A percentile compares a stretch with the other conserved stretches of the same genome.
phyloP scores from a whole-genome alignment of 2,113 vertebrate species.

The Ovis canadensis region DNA sequence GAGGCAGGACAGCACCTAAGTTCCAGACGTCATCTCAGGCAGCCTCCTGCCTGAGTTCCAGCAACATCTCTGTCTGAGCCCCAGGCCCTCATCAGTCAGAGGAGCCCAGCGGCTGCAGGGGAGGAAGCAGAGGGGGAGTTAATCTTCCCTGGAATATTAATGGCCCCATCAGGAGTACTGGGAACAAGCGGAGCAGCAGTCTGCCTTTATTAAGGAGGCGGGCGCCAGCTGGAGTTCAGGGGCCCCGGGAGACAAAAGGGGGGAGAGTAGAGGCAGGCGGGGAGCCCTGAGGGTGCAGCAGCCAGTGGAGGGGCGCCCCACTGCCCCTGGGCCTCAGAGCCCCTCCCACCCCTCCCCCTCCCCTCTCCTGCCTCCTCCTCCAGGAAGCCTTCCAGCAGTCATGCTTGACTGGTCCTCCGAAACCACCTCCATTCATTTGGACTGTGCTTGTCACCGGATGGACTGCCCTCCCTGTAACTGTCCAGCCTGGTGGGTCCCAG shows the following conservation, averaged over 20 bases:
- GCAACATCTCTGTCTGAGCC: neutral
- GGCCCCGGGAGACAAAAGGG: neutral
- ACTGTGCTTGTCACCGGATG: neutral
- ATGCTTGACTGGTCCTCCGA: accelerated
- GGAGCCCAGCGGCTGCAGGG: neutral
- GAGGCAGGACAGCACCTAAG: neutral
- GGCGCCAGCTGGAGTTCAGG: neutral
- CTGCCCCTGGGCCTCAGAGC: neutral
- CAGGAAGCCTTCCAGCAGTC: neutral
- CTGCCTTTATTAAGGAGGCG: constrained; percentile 54
- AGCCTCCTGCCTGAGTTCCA: neutral
- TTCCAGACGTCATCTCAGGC: neutral
- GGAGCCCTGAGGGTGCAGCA: neutral
- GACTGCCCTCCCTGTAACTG: neutral
- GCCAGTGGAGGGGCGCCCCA: neutral
- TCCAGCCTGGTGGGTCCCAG: neutral
- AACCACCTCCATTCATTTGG: neutral
- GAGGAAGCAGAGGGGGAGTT: neutral
- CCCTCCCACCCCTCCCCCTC: neutral
- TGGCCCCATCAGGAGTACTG: constrained; percentile 45
- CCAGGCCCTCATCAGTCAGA: neutral
- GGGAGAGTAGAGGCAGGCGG: neutral
- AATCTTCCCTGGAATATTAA: constrained; percentile 59
- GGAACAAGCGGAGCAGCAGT: neutral
- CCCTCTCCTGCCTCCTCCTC: neutral